phyloP scores from a whole-genome alignment of 2,113 vertebrate genomes.

The Haplotaxodon microlepis region DNA sequence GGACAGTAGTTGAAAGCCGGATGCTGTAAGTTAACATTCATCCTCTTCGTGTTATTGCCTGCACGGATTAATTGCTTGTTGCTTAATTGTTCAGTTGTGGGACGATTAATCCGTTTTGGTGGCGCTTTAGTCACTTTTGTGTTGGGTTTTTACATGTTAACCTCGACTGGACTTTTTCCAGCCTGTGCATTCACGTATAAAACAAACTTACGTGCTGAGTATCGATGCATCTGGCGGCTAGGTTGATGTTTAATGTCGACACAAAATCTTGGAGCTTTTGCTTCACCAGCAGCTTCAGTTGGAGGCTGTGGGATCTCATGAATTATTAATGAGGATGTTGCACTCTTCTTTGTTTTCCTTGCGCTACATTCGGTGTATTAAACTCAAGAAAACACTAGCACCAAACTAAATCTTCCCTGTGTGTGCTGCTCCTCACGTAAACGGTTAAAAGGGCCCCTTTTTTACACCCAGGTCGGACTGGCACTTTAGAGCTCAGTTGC shows the following conservation, averaged over 20 bases:
- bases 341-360: not conserved
- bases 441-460: not conserved
- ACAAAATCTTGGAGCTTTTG: not conserved
- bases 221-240: not conserved
- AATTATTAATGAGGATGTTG: not conserved
- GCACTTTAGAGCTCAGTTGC: conserved; percentile 34
- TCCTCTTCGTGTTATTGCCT: not conserved
- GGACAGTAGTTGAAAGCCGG: not conserved
- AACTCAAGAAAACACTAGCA: not conserved
- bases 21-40: conserved; percentile 26
- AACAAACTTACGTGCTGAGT: not conserved
- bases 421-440: not conserved
- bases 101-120: not conserved
- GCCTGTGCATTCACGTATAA: not conserved
- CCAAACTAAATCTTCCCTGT: not conserved
- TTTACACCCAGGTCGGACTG: not conserved
- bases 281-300: not conserved
- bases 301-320: not conserved
- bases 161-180: not conserved
- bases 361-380: not conserved
- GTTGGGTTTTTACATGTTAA: not conserved
- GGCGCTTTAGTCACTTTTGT: not conserved
- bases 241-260: not conserved
- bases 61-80: not conserved
- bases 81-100: not conserved